These are phyloP conservation scores for Liolophura sinensis DNA, from an alignment of 1,140 invertebrate species.

Conservation along the genomic window DNA sequence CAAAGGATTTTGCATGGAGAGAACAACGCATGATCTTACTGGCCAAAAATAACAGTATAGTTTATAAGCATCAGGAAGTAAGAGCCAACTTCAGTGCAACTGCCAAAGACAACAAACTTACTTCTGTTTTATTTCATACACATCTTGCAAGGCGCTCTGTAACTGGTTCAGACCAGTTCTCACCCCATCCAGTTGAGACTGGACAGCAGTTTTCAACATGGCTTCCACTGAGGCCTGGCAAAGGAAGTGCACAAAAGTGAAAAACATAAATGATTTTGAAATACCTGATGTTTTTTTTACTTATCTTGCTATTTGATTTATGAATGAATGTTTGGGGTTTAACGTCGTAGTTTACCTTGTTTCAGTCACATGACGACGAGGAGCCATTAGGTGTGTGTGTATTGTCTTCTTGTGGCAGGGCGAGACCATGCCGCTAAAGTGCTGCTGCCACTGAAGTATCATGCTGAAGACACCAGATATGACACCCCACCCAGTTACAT, in stretches of 20 bases:
- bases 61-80: no score
- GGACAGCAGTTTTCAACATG: conserved; percentile 97
- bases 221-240: conserved; percentile 94
- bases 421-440: no score
- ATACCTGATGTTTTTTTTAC: not conserved
- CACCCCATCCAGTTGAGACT: conserved; percentile 96
- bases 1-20: no score
- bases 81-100: no score
- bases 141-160: conserved; percentile 74
- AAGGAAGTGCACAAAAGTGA: not conserved
- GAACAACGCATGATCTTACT: no score
- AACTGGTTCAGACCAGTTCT: conserved; percentile 90
- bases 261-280: conserved; percentile 6
- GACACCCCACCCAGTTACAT: no score
- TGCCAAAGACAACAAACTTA: conserved; percentile 54
- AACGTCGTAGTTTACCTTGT: not conserved
- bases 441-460: no score
- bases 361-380: no score
- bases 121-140: conserved; percentile 74
- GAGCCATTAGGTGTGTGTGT: no score
- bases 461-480: no score
- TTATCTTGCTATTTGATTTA: conserved; percentile 2
- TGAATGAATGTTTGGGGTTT: conserved; percentile 10
- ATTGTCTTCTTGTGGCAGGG: no score
- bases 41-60: no score